Evolutionary conservation across 2,797 vertebrate species (phyloP).

Genomic region (Siniperca undulata): DNA sequence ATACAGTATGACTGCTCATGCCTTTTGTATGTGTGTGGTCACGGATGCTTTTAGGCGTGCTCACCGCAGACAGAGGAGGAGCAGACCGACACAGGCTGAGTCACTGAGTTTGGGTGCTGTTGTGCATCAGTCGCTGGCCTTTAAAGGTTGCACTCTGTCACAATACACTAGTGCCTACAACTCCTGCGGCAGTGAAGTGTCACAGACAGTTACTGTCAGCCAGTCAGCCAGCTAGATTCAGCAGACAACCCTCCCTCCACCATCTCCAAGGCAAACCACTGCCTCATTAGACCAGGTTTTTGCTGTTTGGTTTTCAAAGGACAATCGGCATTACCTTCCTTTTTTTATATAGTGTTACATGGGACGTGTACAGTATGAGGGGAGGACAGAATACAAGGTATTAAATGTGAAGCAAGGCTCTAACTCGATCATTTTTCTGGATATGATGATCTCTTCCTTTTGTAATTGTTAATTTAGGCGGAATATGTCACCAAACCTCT

Average conservation of each 20-base stretch:
- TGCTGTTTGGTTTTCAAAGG: slow-evolving; percentile 41
- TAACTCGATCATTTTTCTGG: slow-evolving; percentile 2
- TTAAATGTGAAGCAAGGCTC: not conserved
- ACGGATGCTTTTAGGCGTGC: slow-evolving; percentile 59
- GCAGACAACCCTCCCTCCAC: slow-evolving; percentile 71
- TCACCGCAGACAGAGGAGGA: slow-evolving; percentile 52
- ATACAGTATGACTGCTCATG: slow-evolving; percentile 34
- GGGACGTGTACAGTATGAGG: not conserved
- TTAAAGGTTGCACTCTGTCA: slow-evolving; percentile 90
- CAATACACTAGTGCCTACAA: slow-evolving; percentile 83
- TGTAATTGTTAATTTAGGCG: not conserved
- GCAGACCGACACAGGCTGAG: slow-evolving; percentile 57
- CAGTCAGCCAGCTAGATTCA: slow-evolving; percentile 76
- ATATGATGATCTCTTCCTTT: not conserved
- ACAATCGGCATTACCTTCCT: slow-evolving; percentile 34
- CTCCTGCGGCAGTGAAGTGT: slow-evolving; percentile 84
- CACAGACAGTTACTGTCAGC: slow-evolving; percentile 84
- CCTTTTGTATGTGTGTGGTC: slow-evolving; percentile 56
- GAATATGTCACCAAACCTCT: slow-evolving; percentile 5
- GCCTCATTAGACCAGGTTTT: slow-evolving; percentile 65
- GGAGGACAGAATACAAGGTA: not conserved
- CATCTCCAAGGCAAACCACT: slow-evolving; percentile 46
- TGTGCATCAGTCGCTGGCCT: slow-evolving; percentile 86
- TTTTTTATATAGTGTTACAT: slow-evolving; percentile 19
- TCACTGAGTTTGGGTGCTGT: slow-evolving; percentile 72